phyloP scores from a whole-genome alignment of 2,797 vertebrate genomes.

The Fringilla coelebs region DNA sequence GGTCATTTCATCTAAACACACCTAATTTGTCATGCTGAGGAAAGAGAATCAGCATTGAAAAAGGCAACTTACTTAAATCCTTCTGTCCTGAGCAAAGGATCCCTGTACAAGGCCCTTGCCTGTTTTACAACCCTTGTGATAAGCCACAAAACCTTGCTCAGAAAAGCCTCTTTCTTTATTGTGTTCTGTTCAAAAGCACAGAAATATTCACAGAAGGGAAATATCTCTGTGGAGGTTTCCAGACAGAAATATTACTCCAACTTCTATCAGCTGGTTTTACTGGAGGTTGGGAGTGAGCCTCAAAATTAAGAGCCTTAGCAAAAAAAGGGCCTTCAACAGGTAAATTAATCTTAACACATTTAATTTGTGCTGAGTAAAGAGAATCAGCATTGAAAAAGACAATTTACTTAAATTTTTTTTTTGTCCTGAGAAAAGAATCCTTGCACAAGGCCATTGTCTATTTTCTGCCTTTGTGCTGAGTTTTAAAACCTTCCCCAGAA shows the following conservation, averaged over 20 bases:
- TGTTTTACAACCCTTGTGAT: not conserved
- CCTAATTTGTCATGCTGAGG: not conserved
- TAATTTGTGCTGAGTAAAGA: not conserved
- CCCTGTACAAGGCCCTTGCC: not conserved
- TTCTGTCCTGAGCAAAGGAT: not conserved
- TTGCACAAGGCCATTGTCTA: not conserved
- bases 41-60: not conserved
- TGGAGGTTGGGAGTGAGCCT: not conserved
- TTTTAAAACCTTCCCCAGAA: not conserved
- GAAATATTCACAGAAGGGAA: not conserved
- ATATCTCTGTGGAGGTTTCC: not conserved
- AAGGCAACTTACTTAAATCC: not conserved
- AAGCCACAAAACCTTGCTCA: not conserved
- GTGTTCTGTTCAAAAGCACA: not conserved
- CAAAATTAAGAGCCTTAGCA: not conserved
- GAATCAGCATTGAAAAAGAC: not conserved
- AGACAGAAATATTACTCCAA: not conserved
- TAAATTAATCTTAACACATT: not conserved
- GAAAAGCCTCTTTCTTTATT: not conserved
- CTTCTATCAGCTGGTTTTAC: not conserved
- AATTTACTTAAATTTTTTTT: not conserved
- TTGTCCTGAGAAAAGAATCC: not conserved
- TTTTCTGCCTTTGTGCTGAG: not conserved
- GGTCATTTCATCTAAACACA: not conserved
- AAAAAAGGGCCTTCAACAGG: not conserved